Evolutionary conservation across 2,113 vertebrate species (phyloP).

Genomic region (Sinosuthora webbiana): DNA sequence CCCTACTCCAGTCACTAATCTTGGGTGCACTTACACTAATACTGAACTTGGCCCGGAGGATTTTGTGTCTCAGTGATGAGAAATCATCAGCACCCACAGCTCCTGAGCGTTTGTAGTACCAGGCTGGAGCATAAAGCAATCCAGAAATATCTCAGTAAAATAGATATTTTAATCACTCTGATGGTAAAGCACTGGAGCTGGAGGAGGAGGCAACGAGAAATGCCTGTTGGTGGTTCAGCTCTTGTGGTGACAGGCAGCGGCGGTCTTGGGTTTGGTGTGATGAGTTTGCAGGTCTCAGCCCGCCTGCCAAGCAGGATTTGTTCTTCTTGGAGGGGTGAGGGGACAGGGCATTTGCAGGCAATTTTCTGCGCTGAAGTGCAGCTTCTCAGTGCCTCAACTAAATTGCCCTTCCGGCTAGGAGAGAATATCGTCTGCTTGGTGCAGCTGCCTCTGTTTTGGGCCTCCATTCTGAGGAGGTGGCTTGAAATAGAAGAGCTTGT

Average conservation of each 20-base stretch:
- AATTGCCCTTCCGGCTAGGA: background rate
- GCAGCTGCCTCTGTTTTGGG: rapidly evolving
- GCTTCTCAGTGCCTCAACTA: background rate
- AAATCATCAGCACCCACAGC: conserved; percentile 6
- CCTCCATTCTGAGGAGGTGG: background rate
- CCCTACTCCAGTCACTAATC: conserved; percentile 4
- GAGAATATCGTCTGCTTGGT: background rate
- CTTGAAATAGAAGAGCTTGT: background rate
- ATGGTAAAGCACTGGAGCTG: conserved; percentile 8
- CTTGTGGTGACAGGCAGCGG: background rate
- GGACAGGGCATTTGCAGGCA: background rate
- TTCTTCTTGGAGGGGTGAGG: background rate
- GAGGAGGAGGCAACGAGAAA: conserved; percentile 26
- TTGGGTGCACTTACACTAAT: conserved; percentile 17
- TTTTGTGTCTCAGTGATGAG: conserved; percentile 1
- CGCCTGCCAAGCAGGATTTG: background rate
- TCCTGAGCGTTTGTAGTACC: background rate
- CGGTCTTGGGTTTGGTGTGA: background rate
- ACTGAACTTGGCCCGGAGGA: background rate
- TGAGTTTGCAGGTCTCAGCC: conserved; percentile 18
- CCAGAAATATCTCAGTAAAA: conserved; percentile 44
- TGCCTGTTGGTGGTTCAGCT: background rate
- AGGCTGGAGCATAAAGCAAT: background rate
- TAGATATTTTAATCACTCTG: conserved; percentile 35
- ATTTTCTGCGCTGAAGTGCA: background rate